These are phyloP conservation scores for Lordiphosa fenestrarum DNA, from an alignment of 2,888 invertebrate species.

Conservation along the genomic window DNA sequence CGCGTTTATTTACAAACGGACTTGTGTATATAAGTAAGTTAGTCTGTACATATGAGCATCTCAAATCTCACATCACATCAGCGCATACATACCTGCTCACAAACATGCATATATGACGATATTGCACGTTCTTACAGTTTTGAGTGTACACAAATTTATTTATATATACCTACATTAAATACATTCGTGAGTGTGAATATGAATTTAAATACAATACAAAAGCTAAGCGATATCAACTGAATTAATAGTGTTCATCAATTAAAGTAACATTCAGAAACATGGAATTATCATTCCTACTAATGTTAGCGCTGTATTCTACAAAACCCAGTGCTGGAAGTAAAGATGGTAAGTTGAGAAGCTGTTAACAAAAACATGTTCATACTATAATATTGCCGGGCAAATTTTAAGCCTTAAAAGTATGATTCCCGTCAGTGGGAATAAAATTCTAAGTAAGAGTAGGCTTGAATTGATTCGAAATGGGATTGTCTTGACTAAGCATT, in stretches of 20 bases:
- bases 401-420: too few relatives aligned
- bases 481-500: too few relatives aligned
- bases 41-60: too few relatives aligned
- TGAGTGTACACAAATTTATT: background rate
- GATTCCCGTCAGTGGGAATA: too few relatives aligned
- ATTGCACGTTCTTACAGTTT: background rate
- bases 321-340: conserved; percentile 46
- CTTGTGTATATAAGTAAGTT: background rate
- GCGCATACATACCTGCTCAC: too few relatives aligned
- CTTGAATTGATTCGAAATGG: too few relatives aligned
- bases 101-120: too few relatives aligned
- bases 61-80: too few relatives aligned
- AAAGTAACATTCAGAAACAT: conserved; percentile 28
- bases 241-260: conserved; percentile 3
- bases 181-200: conserved; percentile 7
- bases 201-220: conserved; percentile 5
- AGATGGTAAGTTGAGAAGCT: conserved; percentile 47
- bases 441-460: too few relatives aligned
- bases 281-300: conserved; percentile 36
- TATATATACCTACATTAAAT: background rate
- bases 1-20: conserved; percentile 2
- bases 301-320: conserved; percentile 41
- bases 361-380: too few relatives aligned
- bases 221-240: too few relatives aligned
- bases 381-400: too few relatives aligned